phyloP scores from a whole-genome alignment of 2,797 vertebrate genomes.

The Centroberyx gerrardi region DNA sequence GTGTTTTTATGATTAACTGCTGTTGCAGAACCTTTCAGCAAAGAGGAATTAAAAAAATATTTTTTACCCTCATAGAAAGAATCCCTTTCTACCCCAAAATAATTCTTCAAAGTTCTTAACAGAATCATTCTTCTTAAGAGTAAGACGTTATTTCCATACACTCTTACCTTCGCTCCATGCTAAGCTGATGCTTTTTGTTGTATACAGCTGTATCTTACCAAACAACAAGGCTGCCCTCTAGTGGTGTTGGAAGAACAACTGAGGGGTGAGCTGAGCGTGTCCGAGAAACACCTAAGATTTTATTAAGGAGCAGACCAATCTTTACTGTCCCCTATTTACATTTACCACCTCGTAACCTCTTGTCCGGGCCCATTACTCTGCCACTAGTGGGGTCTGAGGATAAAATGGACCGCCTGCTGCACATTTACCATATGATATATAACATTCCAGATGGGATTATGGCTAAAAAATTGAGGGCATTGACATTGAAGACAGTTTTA shows the following conservation, averaged over 20 bases:
- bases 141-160: constrained; percentile 5
- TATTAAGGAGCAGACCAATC: not conserved
- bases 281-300: not conserved
- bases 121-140: not conserved
- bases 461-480: not conserved
- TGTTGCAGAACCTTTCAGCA: not conserved
- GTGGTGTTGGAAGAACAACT: constrained; percentile 35
- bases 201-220: not conserved
- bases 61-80: not conserved
- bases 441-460: constrained; percentile 9
- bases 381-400: not conserved
- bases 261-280: not conserved
- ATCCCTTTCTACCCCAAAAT: not conserved
- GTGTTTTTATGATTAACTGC: not conserved
- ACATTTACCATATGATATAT: constrained; percentile 14
- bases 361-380: not conserved
- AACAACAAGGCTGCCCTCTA: constrained; percentile 77
- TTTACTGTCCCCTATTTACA: constrained; percentile 12
- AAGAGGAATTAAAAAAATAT: not conserved
- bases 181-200: not conserved
- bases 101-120: not conserved
- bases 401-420: constrained; percentile 21
- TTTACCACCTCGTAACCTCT: constrained; percentile 2
- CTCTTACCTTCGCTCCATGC: not conserved
- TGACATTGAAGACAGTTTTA: constrained; percentile 6